Percentiles rank a stretch among this genome's conserved stretches.
These are phyloP conservation scores for Lordiphosa stackelbergi DNA, from an alignment of 1,140 invertebrate genomes.

Conservation along the genomic window DNA sequence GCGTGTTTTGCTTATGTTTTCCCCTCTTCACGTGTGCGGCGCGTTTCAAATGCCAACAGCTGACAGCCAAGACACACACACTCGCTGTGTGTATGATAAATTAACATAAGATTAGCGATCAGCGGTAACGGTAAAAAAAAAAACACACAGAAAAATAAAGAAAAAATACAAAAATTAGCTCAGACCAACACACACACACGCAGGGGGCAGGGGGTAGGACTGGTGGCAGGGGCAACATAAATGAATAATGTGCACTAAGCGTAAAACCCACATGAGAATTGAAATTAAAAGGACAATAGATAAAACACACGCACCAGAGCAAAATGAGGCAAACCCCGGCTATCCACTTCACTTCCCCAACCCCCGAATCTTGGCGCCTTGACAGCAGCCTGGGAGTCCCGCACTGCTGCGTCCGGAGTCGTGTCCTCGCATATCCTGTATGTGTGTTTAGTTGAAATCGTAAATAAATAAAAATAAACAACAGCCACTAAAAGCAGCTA, in stretches of 20 bases:
- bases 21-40: constrained; percentile 14
- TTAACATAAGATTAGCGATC: constrained; percentile 60
- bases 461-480: constrained; percentile 52
- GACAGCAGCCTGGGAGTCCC: constrained; percentile 9
- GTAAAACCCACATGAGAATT: constrained; percentile 66
- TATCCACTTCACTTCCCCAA: constrained; percentile 1
- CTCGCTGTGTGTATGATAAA: constrained; percentile 45
- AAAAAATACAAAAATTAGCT: constrained; percentile 39
- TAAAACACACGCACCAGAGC: constrained; percentile 52
- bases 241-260: constrained; percentile 69
- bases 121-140: constrained; percentile 29
- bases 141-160: background rate
- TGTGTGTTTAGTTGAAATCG: constrained; percentile 40
- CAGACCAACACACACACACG: constrained; percentile 19
- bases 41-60: constrained; percentile 36
- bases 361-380: background rate
- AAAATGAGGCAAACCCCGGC: background rate
- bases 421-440: constrained; percentile 30
- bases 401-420: background rate
- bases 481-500: constrained; percentile 33
- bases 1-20: constrained; percentile 42
- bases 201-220: no score
- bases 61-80: constrained; percentile 32
- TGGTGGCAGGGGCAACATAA: constrained; percentile 31
- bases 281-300: constrained; percentile 70